Evolutionary conservation across 2,797 vertebrate species (phyloP).

Genomic region (Taenioides sp.): DNA sequence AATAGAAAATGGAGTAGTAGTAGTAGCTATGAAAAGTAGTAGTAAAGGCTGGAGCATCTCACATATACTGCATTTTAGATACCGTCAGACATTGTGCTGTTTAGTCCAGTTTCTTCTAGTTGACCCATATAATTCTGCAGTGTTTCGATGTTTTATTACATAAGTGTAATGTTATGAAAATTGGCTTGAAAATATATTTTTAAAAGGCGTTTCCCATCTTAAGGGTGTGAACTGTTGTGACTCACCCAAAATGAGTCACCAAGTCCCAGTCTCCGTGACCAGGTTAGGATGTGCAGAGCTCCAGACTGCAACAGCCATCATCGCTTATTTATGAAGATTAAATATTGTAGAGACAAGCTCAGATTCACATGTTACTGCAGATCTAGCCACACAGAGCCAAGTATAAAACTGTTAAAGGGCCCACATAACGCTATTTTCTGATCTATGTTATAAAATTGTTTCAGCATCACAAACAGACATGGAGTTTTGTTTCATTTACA

Average conservation of each 20-base stretch:
- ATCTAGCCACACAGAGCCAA: slow-evolving; percentile 2
- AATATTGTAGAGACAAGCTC: slow-evolving; percentile 8
- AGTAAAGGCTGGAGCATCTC: neutral
- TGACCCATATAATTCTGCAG: neutral
- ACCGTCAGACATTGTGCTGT: neutral
- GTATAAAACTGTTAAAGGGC: neutral
- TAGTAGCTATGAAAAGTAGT: neutral
- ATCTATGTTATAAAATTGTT: no score
- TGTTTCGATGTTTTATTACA: neutral
- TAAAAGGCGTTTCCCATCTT: slow-evolving; percentile 20
- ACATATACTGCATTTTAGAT: neutral
- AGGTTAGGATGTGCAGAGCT: slow-evolving; percentile 3
- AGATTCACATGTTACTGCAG: slow-evolving; percentile 5
- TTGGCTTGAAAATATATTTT: neutral
- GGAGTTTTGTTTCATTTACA: no score
- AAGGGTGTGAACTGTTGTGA: slow-evolving; percentile 46
- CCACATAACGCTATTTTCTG: no score
- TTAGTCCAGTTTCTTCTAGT: neutral
- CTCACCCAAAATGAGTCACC: slow-evolving; percentile 57
- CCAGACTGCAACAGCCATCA: slow-evolving; percentile 19
- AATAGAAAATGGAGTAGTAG: neutral
- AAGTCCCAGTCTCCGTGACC: slow-evolving; percentile 10
- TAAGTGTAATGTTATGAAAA: neutral
- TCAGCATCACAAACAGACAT: no score
- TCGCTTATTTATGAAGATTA: slow-evolving; percentile 34